Base-by-base conservation (phyloP, 2,797 vertebrate species). In the Borostomias antarcticus region DNA sequence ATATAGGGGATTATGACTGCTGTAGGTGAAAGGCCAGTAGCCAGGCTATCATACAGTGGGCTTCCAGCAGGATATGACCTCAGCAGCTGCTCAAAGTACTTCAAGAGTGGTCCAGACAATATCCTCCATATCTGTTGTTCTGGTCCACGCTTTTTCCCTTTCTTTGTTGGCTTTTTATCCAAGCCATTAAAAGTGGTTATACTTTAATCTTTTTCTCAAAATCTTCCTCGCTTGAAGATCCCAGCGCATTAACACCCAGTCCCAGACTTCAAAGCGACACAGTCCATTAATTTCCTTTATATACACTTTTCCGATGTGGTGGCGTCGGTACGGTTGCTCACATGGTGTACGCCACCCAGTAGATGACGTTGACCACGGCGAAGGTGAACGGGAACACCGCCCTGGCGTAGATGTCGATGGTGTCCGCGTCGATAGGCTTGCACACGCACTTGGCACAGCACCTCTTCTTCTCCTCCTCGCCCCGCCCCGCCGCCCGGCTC, bases 301-400 rank as follows among this genome's bases (percentile, higher is more conserved):
- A 66, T 82, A 84, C 86, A 88, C 52, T 17, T 5, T 3, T 26
- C 51, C 26, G 72, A 68, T 30, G 50, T 59, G 5, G 0, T 51
- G 68, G 57, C 47, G 59, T 62, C 48, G 17, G 2, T 40, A 4
- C 32, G 10, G 19, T 28, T 51, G 45, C 21, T 96, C 84, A 98
- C 94, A 98, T 96, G 61, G 96, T 94, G 59, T 99, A 99, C 0
- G 95, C 96, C 1, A 98, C 95, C 97, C 97, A 99, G 87, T 99
- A 99, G 87, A 99, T 95, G 78, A 99, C 88, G 0, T 99, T 99
- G 82, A 98, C 98, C 0, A 96, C 95, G 0, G 95, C 97, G 0
- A 99, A 99, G 17, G 97, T 96, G 65, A 95, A 95, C 1, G 98
- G 98, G 86, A 99, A 99, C 78, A 99, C 94, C 0, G 96, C 97